These are phyloP conservation scores for Triops cancriformis DNA, from an alignment of 1,140 invertebrate species.

Conservation along the genomic window DNA sequence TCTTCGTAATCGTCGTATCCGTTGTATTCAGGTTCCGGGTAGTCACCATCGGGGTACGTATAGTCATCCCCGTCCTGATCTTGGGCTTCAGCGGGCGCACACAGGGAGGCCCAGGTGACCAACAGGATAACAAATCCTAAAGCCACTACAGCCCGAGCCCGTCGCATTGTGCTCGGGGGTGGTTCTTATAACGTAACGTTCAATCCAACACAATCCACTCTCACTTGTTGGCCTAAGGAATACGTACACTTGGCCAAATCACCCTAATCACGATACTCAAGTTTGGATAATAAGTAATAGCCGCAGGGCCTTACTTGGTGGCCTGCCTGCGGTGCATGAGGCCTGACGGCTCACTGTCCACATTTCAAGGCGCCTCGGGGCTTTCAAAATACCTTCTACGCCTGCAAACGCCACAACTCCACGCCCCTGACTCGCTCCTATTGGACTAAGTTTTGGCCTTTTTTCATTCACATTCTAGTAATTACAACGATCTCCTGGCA, in stretches of 20 bases:
- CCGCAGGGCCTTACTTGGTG: not conserved
- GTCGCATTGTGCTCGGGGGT: not conserved
- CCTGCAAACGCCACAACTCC: not conserved
- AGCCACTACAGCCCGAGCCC: not conserved
- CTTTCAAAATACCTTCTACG: slow-evolving; percentile 10
- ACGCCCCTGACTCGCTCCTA: not conserved
- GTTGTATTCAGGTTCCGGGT: not conserved
- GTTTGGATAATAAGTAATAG: not conserved
- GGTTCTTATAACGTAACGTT: not conserved
- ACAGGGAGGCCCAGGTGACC: slow-evolving; percentile 14
- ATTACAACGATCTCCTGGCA: not conserved
- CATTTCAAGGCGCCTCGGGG: slow-evolving; percentile 4
- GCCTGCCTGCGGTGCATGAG: slow-evolving; percentile 1
- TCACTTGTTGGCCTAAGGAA: not conserved
- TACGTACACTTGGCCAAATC: not conserved
- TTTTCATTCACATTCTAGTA: not conserved
- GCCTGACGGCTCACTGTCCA: slow-evolving; percentile 11
- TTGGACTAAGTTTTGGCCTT: not conserved
- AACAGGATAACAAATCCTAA: slow-evolving; percentile 21
- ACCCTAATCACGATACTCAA: not conserved
- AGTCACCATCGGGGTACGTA: slow-evolving; percentile 29
- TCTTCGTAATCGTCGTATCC: slow-evolving; percentile 24
- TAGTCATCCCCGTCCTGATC: slow-evolving; percentile 29
- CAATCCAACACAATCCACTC: slow-evolving; percentile 4
- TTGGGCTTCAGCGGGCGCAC: slow-evolving; percentile 24